Evolutionary conservation across 1,140 invertebrate species (phyloP), one percentile per base, ranked within the genome.

Genomic region (Drosophila takahashii): DNA sequence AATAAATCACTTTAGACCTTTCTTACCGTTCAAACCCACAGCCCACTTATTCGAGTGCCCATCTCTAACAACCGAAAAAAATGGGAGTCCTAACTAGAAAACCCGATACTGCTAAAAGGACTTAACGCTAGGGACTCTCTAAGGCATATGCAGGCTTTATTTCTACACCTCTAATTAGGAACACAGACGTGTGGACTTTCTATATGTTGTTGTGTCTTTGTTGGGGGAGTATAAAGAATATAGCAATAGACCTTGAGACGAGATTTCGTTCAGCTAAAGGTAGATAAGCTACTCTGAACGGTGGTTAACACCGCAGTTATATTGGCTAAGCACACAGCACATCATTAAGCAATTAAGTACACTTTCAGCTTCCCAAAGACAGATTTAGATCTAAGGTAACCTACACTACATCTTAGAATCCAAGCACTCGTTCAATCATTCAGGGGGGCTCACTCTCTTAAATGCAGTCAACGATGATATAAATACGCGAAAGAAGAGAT

Each of bases 341-440:
- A 57, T 87, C 79, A 79, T 79, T 87, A 83, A 87, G 80, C 79
- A 86, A 69, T 67, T 86, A 86, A 86, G 81, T 86, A 86, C 81
- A 87, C 81, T 86, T 86, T 79, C 64, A 84, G 77, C 70, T 79
- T 76, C 48, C 67, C 59, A 71, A 56, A 44, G 27, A 60, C 27
- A 18, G 45, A 59, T 71, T 66, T 48, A 37, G 6, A 41, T n/a
- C 53, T 39, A 47, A 42, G 42, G 29, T 64, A 64, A 39, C 36
- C 42, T 50, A 64, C n/a, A 10, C 36, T 81, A 56, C 7, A 53
- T 18, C 51, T n/a, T 22, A 45, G 37, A 62, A 54, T 42, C 58
- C 58, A 41, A 11, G 11, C 47, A 66, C 45, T 50, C 53, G 37
- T 10, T 62, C 16, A 59, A n/a, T 22, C 29, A 50, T n/a, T 51